A percentile compares a stretch with the other conserved stretches of the same genome.
Evolutionary conservation across 2,797 vertebrate genomes (phyloP).

Genomic region (Aulostomus chinensis): DNA sequence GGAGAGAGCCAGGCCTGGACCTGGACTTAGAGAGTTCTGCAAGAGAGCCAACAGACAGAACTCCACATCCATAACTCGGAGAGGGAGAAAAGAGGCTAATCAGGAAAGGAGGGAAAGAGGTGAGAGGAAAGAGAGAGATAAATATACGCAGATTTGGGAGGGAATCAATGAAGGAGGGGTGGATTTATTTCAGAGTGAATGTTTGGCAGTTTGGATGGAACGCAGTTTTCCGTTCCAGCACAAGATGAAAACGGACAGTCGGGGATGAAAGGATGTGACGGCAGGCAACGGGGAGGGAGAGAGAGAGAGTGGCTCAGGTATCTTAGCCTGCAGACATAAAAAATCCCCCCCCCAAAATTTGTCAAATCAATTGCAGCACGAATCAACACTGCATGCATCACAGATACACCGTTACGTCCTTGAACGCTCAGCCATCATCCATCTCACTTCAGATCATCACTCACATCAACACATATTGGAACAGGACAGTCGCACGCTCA

Average conservation of each 20-base stretch:
- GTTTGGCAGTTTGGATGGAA: conserved; percentile 22
- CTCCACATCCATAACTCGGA: too few relatives aligned
- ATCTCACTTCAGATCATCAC: too few relatives aligned
- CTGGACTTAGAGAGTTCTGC: too few relatives aligned
- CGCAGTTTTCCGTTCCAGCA: conserved; percentile 6
- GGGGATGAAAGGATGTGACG: neutral
- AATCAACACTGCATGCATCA: too few relatives aligned
- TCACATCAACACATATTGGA: too few relatives aligned
- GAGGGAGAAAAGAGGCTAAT: neutral
- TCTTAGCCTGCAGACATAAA: neutral
- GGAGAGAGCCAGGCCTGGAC: too few relatives aligned
- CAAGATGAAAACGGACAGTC: conserved; percentile 3
- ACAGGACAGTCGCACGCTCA: too few relatives aligned
- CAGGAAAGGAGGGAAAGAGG: neutral
- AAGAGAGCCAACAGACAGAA: too few relatives aligned
- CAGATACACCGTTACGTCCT: too few relatives aligned
- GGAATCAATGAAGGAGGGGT: neutral
- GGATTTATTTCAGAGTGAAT: conserved; percentile 17
- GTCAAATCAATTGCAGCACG: too few relatives aligned
- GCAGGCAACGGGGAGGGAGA: neutral
- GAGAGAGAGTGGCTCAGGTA: neutral
- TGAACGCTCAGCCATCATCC: too few relatives aligned
- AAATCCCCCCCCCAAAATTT: too few relatives aligned
- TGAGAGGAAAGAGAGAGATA: neutral
- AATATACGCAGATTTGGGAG: conserved; percentile 12